A percentile compares a stretch with the other conserved stretches of the same genome.
Evolutionary conservation across 1,140 invertebrate genomes (phyloP).

Genomic region (Drosophila pallidifrons): DNA sequence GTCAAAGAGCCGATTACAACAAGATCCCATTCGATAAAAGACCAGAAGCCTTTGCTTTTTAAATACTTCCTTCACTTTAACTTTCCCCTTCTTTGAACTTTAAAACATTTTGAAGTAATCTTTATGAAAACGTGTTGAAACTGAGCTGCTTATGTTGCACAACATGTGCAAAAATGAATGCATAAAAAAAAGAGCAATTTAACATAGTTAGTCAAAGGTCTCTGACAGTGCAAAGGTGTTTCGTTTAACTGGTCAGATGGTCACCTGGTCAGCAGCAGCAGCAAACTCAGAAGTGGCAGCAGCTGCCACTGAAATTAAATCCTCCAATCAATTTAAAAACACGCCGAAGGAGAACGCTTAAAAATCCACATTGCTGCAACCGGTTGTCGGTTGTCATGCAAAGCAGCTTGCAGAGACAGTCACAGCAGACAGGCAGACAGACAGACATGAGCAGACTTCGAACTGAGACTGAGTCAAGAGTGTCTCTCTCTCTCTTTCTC

Average conservation of each 20-base stretch:
- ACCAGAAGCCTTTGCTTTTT: not conserved
- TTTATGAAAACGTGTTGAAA: conserved; percentile 1
- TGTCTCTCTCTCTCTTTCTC: not conserved
- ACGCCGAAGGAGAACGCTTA: conserved; percentile 47
- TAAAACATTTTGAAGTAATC: not conserved
- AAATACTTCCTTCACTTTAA: not conserved
- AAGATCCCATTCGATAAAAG: not conserved
- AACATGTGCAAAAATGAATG: conserved; percentile 53
- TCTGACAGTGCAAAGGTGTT: conserved; percentile 58
- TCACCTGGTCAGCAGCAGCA: conserved; percentile 1
- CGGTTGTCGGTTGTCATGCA: conserved; percentile 81
- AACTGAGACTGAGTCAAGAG: conserved; percentile 9
- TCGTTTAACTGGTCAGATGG: conserved; percentile 38
- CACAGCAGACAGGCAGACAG: not conserved
- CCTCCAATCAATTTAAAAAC: conserved; percentile 81
- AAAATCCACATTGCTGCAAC: conserved; percentile 66
- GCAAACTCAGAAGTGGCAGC: conserved; percentile 29
- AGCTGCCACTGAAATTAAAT: conserved; percentile 82
- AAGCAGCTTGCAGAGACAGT: conserved; percentile 60
- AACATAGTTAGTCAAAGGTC: conserved; percentile 54
- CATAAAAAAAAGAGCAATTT: conserved; percentile 42
- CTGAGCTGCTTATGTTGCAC: conserved; percentile 41
- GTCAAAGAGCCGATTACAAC: too few species aligned
- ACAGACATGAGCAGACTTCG: conserved; percentile 31
- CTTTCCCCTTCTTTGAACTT: not conserved